phyloP scores from a whole-genome alignment of 2,888 invertebrate species.

The Coleophora deauratella region DNA sequence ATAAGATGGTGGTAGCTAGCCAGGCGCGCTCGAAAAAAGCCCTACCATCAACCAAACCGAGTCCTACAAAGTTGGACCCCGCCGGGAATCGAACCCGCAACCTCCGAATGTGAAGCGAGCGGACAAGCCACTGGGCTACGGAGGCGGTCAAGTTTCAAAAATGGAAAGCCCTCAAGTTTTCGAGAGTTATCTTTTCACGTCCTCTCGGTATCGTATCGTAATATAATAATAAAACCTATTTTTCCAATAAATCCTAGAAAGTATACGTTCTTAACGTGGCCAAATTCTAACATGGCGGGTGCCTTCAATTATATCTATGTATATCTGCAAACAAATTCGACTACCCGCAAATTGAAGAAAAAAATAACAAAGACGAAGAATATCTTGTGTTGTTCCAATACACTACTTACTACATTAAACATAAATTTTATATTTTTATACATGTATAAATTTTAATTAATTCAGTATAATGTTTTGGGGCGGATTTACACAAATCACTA shows the following conservation, averaged over 20 bases:
- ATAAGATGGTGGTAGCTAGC: too few relatives aligned
- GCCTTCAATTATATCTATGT: background rate
- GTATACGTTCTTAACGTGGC: background rate
- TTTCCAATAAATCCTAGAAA: background rate
- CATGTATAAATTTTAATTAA: slow-evolving; percentile 12
- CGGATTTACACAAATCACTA: slow-evolving; percentile 62
- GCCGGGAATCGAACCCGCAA: too few relatives aligned
- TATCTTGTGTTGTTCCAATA: slow-evolving; percentile 1
- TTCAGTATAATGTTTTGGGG: slow-evolving; percentile 29
- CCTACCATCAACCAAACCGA: too few relatives aligned
- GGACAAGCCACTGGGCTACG: too few relatives aligned
- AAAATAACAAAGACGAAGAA: background rate
- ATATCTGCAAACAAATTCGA: background rate
- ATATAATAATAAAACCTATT: background rate
- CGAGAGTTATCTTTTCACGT: too few relatives aligned
- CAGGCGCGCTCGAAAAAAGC: too few relatives aligned
- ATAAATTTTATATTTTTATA: slow-evolving; percentile 26
- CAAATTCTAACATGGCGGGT: too few relatives aligned
- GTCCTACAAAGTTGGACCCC: too few relatives aligned
- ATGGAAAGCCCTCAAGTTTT: background rate
- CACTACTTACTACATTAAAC: slow-evolving; percentile 16
- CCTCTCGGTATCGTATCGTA: background rate
- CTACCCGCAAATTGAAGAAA: slow-evolving; percentile 3
- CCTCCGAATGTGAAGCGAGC: too few relatives aligned
- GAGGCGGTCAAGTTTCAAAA: too few relatives aligned